Conservation (phyloP, 2,797 vertebrate genomes). For the Siniperca obscura region DNA sequence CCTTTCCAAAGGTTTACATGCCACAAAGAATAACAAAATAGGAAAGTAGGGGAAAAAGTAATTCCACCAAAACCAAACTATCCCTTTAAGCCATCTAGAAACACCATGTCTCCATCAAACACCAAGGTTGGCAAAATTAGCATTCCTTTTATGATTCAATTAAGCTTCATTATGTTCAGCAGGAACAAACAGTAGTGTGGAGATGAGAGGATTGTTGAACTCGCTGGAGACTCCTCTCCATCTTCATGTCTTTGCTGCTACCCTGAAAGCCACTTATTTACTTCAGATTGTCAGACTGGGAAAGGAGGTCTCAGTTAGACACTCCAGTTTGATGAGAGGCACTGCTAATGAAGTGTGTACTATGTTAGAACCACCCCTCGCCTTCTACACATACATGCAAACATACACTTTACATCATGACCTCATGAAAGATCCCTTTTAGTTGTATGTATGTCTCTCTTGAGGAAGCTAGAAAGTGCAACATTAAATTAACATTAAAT, state of each 20-base stretch:
- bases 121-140: constrained; percentile 50
- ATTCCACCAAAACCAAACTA: constrained; percentile 13
- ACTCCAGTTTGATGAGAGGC: constrained; percentile 37
- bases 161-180: constrained; percentile 63
- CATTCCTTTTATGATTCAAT: constrained; percentile 66
- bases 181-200: constrained; percentile 36
- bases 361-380: background rate
- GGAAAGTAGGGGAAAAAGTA: background rate
- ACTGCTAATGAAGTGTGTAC: constrained; percentile 46
- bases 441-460: background rate
- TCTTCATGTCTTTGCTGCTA: constrained; percentile 42
- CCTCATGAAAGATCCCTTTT: background rate
- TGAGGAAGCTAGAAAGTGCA: background rate
- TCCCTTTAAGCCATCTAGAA: constrained; percentile 35
- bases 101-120: constrained; percentile 46
- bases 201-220: constrained; percentile 44
- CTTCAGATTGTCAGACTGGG: constrained; percentile 41
- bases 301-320: constrained; percentile 31
- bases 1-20: background rate
- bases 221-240: constrained; percentile 34
- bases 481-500: background rate
- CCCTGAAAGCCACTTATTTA: constrained; percentile 50
- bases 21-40: background rate
- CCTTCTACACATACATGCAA: background rate
- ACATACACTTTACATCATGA: constrained; percentile 1